Evolutionary conservation across 2,888 invertebrate genomes (phyloP).

Genomic region (Ligdia adustata): DNA sequence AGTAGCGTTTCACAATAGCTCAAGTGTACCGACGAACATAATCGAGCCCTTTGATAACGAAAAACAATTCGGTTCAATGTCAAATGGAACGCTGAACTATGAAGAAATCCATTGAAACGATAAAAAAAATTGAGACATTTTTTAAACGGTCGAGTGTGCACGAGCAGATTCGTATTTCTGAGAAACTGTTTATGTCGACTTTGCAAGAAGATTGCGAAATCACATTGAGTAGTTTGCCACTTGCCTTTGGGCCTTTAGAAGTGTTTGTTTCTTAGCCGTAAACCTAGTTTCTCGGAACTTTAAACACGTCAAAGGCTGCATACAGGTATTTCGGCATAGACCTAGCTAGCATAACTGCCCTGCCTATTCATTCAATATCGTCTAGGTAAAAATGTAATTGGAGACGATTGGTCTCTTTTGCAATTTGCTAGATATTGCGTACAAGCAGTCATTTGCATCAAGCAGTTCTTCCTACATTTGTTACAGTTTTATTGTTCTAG

Average conservation of each 20-base stretch:
- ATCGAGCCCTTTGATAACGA: constrained; percentile 70
- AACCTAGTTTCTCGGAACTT: constrained; percentile 70
- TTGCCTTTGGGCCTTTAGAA: constrained; percentile 71
- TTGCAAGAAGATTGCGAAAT: constrained; percentile 73
- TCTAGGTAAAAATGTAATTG: constrained; percentile 28
- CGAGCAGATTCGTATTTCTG: constrained; percentile 59
- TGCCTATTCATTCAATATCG: constrained; percentile 16
- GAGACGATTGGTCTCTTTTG: constrained; percentile 28
- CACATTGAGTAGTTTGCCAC: constrained; percentile 47
- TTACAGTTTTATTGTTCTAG: constrained; percentile 27
- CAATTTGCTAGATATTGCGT: constrained; percentile 32
- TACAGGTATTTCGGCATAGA: constrained; percentile 4
- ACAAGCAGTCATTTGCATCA: constrained; percentile 34
- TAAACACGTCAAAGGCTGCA: constrained; percentile 28
- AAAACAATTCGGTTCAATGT: constrained; percentile 78
- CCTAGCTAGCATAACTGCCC: background rate
- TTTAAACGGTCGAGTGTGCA: constrained; percentile 41
- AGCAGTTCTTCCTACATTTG: constrained; percentile 34
- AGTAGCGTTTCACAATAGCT: constrained; percentile 61
- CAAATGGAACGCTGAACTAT: constrained; percentile 61
- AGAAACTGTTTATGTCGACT: constrained; percentile 68
- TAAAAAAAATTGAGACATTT: constrained; percentile 51
- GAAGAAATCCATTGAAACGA: constrained; percentile 67
- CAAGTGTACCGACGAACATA: constrained; percentile 54
- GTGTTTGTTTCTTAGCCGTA: constrained; percentile 74